phyloP scores from a whole-genome alignment of 2,888 invertebrate species.

The Toxonevra muliebris region DNA sequence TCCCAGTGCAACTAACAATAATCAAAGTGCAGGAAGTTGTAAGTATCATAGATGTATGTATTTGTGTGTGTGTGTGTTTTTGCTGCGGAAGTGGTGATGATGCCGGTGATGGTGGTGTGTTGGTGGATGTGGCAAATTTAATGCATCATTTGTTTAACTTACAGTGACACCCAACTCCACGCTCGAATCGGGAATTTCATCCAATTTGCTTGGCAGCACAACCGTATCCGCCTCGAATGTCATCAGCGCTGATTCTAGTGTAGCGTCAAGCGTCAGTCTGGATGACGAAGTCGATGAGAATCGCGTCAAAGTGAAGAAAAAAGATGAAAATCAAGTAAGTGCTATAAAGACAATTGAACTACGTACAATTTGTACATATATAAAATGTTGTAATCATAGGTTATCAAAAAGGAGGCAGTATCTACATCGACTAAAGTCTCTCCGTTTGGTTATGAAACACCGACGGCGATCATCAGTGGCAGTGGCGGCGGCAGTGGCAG shows the following conservation, averaged over 20 bases:
- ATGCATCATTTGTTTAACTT: background rate
- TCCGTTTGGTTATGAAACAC: conserved; percentile 57
- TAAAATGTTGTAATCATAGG: conserved; percentile 41
- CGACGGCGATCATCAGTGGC: conserved; percentile 34
- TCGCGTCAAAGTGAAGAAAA: conserved; percentile 64
- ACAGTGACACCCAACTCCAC: conserved; percentile 65
- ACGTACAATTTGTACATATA: background rate
- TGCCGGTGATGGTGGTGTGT: background rate
- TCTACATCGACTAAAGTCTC: conserved; percentile 63
- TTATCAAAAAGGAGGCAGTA: conserved; percentile 64
- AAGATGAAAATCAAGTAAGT: conserved; percentile 61
- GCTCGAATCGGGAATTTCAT: conserved; percentile 63
- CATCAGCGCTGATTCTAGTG: conserved; percentile 68
- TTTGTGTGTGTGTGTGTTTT: background rate
- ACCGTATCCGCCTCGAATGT: conserved; percentile 68
- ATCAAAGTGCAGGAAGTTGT: conserved; percentile 68
- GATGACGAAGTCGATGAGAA: conserved; percentile 64
- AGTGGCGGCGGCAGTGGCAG: conserved; percentile 43
- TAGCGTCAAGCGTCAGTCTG: conserved; percentile 65
- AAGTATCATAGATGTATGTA: conserved; percentile 41
- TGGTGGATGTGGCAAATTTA: background rate
- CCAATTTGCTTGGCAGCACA: conserved; percentile 79
- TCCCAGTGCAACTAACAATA: conserved; percentile 80
- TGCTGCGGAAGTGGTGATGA: background rate
- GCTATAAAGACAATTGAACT: background rate